Evolutionary conservation across 1,140 invertebrate genomes (phyloP).

Genomic region (Drepana arcuata): DNA sequence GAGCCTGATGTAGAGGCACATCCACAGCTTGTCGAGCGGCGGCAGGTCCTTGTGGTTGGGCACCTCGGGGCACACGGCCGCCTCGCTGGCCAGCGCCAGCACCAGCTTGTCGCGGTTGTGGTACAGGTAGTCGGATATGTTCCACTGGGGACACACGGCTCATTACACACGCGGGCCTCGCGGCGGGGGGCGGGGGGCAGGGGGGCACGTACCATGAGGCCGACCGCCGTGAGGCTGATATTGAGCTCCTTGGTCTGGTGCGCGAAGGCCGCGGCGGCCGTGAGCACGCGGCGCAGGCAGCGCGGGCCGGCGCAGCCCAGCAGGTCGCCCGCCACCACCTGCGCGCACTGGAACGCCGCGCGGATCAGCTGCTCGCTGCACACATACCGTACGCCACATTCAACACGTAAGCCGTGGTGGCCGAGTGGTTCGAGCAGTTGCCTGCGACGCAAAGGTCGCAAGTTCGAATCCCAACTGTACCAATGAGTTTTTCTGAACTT

Average conservation of each 20-base stretch:
- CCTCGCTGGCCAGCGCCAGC: constrained; percentile 79
- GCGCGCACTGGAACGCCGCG: constrained; percentile 95
- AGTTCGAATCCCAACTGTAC: too few species aligned
- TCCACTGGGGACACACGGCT: constrained; percentile 82
- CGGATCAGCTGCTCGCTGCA: constrained; percentile 90
- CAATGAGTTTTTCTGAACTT: too few species aligned
- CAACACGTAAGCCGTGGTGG: too few species aligned
- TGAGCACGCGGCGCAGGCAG: constrained; percentile 91
- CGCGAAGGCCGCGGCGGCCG: constrained; percentile 96
- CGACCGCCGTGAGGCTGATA: constrained; percentile 97
- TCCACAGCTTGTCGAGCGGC: constrained; percentile 95
- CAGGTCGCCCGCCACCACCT: constrained; percentile 96
- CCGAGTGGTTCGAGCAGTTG: too few species aligned
- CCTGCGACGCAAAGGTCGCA: too few species aligned
- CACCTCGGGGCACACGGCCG: constrained; percentile 85
- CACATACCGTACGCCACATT: too few species aligned
- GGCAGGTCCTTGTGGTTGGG: constrained; percentile 88
- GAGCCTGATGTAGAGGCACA: constrained; percentile 92
- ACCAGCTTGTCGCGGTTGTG: constrained; percentile 94
- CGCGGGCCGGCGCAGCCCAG: constrained; percentile 90
- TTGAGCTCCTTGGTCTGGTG: constrained; percentile 97
- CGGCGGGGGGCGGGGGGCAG: too few species aligned
- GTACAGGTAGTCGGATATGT: constrained; percentile 97
- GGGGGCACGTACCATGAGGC: constrained; percentile 89
- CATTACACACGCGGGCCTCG: too few species aligned